Conservation (phyloP, 2,797 vertebrate genomes). For the Sebastes taczanowskii region DNA sequence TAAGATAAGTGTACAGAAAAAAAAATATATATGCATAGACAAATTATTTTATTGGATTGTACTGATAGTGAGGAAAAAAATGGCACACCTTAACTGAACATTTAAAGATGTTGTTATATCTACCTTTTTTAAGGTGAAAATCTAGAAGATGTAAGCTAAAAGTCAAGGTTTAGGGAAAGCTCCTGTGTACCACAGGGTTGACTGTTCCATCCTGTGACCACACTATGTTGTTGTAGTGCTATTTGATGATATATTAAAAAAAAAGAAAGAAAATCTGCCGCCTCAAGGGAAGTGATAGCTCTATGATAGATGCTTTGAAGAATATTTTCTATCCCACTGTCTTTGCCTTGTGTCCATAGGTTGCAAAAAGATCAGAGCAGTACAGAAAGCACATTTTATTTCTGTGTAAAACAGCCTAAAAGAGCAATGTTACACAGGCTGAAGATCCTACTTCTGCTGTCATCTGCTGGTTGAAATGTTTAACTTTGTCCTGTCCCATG, state of each 20-base stretch:
- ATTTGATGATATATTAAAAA: constrained; percentile 63
- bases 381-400: background rate
- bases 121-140: constrained; percentile 38
- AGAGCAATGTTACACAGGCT: background rate
- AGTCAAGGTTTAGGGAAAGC: constrained; percentile 47
- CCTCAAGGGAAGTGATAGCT: constrained; percentile 42
- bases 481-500: background rate
- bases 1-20: constrained; percentile 68
- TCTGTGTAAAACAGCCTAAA: constrained; percentile 15
- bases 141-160: constrained; percentile 30
- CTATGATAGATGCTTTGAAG: constrained; percentile 33
- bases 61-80: constrained; percentile 20
- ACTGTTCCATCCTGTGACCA: constrained; percentile 62
- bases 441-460: background rate
- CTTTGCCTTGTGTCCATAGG: constrained; percentile 25
- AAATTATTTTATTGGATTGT: constrained; percentile 52
- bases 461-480: background rate
- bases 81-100: constrained; percentile 45
- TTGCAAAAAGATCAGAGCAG: constrained; percentile 11
- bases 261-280: constrained; percentile 23
- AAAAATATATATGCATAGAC: constrained; percentile 40
- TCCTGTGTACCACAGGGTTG: constrained; percentile 72
- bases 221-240: constrained; percentile 71
- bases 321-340: constrained; percentile 26
- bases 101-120: constrained; percentile 39